Conservation (phyloP, 2,888 invertebrate species). For the Tupiocoris notatus region DNA sequence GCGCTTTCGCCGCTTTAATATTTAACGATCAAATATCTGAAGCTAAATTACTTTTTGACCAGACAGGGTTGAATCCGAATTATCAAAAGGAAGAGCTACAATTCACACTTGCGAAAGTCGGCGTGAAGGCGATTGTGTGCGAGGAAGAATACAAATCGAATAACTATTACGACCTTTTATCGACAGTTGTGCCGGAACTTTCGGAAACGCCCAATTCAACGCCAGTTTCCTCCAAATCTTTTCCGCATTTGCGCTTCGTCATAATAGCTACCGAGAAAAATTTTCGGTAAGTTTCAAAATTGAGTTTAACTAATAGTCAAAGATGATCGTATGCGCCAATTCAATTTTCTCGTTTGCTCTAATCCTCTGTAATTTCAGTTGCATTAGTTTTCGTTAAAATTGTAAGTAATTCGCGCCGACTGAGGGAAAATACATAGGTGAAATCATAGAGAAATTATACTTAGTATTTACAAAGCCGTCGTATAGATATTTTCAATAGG, state of each 20-base stretch:
- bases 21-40: background rate
- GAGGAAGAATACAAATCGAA: constrained; percentile 64
- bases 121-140: constrained; percentile 65
- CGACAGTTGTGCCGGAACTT: constrained; percentile 62
- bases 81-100: constrained; percentile 69
- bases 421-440: no score
- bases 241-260: constrained; percentile 60
- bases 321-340: no score
- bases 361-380: no score
- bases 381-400: no score
- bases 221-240: constrained; percentile 54
- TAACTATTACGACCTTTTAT: constrained; percentile 67
- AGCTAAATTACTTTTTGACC: background rate
- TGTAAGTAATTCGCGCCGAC: no score
- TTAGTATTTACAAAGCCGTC: no score
- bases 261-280: constrained; percentile 60
- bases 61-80: constrained; percentile 64
- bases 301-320: no score
- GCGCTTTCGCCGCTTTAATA: no score
- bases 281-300: constrained; percentile 60
- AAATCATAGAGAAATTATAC: no score
- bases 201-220: constrained; percentile 42
- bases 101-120: constrained; percentile 70
- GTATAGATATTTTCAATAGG: no score
- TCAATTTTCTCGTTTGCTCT: no score